phyloP scores from a whole-genome alignment of 2,888 invertebrate genomes.

The Drosophila melanosoma region DNA sequence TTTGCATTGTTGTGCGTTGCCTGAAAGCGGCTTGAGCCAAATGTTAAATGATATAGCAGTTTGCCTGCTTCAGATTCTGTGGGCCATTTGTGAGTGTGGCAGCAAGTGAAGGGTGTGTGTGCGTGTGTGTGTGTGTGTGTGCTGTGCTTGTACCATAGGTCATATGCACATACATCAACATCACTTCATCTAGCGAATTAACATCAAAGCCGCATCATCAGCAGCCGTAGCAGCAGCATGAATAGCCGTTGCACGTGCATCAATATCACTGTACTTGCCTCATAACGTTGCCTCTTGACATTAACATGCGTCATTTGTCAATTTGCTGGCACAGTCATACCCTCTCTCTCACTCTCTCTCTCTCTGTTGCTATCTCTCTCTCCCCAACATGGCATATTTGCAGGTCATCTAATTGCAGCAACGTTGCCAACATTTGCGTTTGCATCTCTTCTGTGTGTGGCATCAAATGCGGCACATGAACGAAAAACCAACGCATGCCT shows the following conservation, averaged over 20 bases:
- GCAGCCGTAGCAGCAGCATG: slow-evolving; percentile 17
- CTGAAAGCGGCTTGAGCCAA: slow-evolving; percentile 48
- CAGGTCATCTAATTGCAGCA: slow-evolving; percentile 45
- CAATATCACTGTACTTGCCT: slow-evolving; percentile 46
- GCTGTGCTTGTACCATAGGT: not conserved
- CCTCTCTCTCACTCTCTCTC: too few relatives aligned
- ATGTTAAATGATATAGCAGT: slow-evolving; percentile 48
- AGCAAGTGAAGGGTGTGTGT: too few relatives aligned
- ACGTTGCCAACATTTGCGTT: slow-evolving; percentile 3
- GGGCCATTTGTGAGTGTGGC: slow-evolving; percentile 1
- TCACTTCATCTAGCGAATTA: slow-evolving; percentile 76
- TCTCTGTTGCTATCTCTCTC: not conserved
- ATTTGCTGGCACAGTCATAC: slow-evolving; percentile 28
- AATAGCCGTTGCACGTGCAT: slow-evolving; percentile 46
- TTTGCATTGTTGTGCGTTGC: slow-evolving; percentile 32
- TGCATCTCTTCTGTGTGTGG: slow-evolving; percentile 15
- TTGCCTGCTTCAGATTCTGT: slow-evolving; percentile 20
- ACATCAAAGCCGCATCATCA: slow-evolving; percentile 47
- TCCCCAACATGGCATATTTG: slow-evolving; percentile 8
- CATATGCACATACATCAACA: slow-evolving; percentile 59
- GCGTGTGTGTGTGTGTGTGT: not conserved
- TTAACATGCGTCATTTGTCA: slow-evolving; percentile 74
- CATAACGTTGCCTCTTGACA: slow-evolving; percentile 45
- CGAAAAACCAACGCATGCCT: not conserved
- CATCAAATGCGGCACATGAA: slow-evolving; percentile 17